phyloP scores from a whole-genome alignment of 2,113 vertebrate species.

The Psettodes erumei region DNA sequence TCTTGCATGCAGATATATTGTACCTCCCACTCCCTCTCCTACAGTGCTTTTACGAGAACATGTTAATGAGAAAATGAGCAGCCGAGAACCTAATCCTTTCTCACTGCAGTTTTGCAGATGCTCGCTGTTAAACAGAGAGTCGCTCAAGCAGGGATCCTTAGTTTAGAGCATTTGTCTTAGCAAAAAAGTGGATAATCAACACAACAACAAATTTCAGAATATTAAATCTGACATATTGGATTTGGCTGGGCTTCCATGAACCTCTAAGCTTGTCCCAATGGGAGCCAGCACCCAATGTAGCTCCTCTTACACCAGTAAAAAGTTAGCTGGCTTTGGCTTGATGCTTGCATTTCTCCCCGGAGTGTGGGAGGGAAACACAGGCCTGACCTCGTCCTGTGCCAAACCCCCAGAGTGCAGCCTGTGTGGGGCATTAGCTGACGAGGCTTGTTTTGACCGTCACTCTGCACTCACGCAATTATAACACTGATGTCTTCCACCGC shows the following conservation, averaged over 20 bases:
- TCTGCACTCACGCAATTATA: constrained; percentile 14
- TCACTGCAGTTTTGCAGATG: constrained; percentile 26
- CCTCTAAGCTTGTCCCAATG: background rate
- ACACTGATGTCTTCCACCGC: constrained; percentile 31
- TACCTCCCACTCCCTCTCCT: constrained; percentile 1
- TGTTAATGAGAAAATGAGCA: constrained; percentile 23
- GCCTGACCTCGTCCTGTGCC: constrained; percentile 23
- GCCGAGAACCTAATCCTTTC: background rate
- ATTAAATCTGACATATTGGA: constrained; percentile 17
- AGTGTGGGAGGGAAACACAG: constrained; percentile 28
- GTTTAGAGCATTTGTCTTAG: background rate
- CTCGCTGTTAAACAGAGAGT: constrained; percentile 1
- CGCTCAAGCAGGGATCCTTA: background rate
- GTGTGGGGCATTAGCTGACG: constrained; percentile 30
- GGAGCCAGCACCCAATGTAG: constrained; percentile 19
- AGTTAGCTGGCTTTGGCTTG: constrained; percentile 33
- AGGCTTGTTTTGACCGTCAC: constrained; percentile 34
- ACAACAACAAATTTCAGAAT: background rate
- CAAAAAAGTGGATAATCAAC: background rate
- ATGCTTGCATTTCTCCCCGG: constrained; percentile 38
- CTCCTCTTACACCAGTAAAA: background rate
- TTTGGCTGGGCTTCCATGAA: background rate
- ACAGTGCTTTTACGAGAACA: background rate
- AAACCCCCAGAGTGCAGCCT: constrained; percentile 49
- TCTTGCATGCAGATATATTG: background rate